Evolutionary conservation across 2,113 vertebrate genomes (phyloP).

Genomic region (Vanacampus margaritifer): DNA sequence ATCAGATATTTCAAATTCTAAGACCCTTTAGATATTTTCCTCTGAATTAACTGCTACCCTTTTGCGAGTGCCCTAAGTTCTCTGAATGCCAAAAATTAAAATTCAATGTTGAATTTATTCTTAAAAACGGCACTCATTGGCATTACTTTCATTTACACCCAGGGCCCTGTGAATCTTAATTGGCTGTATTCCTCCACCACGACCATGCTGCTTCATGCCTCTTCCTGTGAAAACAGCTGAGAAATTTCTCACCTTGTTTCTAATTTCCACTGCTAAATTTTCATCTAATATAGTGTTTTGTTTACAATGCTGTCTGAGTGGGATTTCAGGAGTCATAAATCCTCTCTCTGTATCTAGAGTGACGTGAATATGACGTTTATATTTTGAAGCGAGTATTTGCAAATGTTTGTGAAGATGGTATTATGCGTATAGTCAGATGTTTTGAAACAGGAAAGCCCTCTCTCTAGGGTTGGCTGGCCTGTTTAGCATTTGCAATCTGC

Average conservation of each 20-base stretch:
- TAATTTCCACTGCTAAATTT: slow-evolving; percentile 14
- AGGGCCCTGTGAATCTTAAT: slow-evolving; percentile 40
- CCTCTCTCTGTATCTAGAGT: slow-evolving; percentile 8
- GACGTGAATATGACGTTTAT: slow-evolving; percentile 31
- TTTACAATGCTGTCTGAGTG: slow-evolving; percentile 17
- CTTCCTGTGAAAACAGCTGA: slow-evolving; percentile 15
- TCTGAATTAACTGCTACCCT: slow-evolving; percentile 21
- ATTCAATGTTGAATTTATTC: background rate
- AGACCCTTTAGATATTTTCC: slow-evolving; percentile 17
- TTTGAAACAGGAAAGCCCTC: slow-evolving; percentile 45
- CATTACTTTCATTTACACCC: slow-evolving; percentile 37
- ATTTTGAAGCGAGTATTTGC: slow-evolving; percentile 32
- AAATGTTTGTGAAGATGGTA: slow-evolving; percentile 42
- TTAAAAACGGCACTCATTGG: background rate
- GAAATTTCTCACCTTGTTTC: slow-evolving; percentile 9
- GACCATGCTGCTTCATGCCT: slow-evolving; percentile 24
- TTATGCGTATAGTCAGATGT: slow-evolving; percentile 51
- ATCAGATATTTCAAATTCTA: background rate
- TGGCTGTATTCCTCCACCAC: slow-evolving; percentile 44
- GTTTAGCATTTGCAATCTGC: slow-evolving; percentile 68
- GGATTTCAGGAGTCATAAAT: slow-evolving; percentile 27
- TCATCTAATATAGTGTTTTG: slow-evolving; percentile 15
- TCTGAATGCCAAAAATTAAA: slow-evolving; percentile 7
- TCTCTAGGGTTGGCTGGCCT: slow-evolving; percentile 48
- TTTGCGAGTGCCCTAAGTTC: slow-evolving; percentile 14